Evolutionary conservation across 2,797 vertebrate species (phyloP).

Genomic region (Intellagama lesueurii): DNA sequence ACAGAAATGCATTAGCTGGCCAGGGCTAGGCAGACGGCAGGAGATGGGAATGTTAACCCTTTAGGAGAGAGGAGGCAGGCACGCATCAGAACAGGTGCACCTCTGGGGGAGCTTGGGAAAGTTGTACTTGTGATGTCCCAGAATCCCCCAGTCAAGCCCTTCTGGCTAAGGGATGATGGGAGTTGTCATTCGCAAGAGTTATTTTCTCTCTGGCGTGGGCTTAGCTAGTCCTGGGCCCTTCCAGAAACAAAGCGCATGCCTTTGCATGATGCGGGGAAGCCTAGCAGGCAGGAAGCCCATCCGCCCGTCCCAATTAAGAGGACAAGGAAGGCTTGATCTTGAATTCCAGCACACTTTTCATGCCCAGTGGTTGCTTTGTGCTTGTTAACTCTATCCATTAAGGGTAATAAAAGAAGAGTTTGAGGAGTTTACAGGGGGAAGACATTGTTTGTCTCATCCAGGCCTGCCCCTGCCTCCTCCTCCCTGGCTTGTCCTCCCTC

Average conservation of each 20-base stretch:
- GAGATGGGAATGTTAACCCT: constrained; percentile 68
- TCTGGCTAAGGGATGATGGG: not conserved
- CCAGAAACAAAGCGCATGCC: not conserved
- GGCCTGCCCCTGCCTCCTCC: constrained; percentile 18
- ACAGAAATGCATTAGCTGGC: constrained; percentile 65
- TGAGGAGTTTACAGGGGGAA: constrained; percentile 61
- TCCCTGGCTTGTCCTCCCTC: constrained; percentile 35
- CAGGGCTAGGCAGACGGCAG: constrained; percentile 29
- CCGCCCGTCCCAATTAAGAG: too few species aligned
- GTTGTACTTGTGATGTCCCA: too few species aligned
- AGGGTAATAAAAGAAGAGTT: constrained; percentile 67
- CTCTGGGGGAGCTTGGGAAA: too few species aligned
- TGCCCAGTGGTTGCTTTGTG: constrained; percentile 65
- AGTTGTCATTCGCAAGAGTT: not conserved
- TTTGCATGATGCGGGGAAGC: too few species aligned
- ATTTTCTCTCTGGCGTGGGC: not conserved
- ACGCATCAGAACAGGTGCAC: too few species aligned
- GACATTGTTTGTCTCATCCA: constrained; percentile 53
- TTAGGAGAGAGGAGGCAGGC: not conserved
- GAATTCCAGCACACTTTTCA: constrained; percentile 55
- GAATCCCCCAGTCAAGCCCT: not conserved
- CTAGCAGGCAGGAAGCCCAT: too few species aligned
- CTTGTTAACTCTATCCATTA: constrained; percentile 67
- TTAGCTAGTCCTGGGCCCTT: not conserved
- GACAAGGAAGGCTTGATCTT: constrained; percentile 8